Conservation (phyloP, 2,797 vertebrate genomes). For the Acanthornis magna region DNA sequence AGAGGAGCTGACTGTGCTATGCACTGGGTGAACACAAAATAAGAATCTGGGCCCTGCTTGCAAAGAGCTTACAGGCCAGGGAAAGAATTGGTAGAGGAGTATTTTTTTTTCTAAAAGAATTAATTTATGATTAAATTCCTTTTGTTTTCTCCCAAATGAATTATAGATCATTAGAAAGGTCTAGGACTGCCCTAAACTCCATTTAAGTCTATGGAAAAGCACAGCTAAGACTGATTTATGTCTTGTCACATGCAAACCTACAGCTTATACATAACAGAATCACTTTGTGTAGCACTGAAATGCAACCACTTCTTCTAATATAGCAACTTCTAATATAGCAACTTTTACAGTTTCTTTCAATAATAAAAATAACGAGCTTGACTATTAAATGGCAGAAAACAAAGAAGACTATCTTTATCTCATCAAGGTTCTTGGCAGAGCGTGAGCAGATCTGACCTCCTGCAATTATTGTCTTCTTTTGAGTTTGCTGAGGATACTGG, state of each 20-base stretch:
- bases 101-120: not conserved
- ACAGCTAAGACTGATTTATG: conserved; percentile 11
- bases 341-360: conserved; percentile 14
- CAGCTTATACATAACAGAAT: not conserved
- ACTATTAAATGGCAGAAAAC: conserved; percentile 43
- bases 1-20: not conserved
- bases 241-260: not conserved
- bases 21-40: not conserved
- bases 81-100: not conserved
- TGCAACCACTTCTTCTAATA: not conserved
- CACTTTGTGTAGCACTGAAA: not conserved
- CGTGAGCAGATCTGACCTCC: conserved; percentile 11
- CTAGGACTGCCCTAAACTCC: not conserved
- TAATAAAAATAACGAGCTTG: not conserved
- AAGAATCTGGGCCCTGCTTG: not conserved
- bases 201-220: not conserved
- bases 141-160: conserved; percentile 23
- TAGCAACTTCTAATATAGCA: not conserved
- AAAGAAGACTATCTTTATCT: conserved; percentile 48
- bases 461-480: conserved; percentile 32
- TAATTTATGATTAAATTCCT: not conserved
- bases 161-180: not conserved
- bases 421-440: conserved; percentile 42
- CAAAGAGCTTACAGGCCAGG: not conserved
- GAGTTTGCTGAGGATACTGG: conserved; percentile 46